These are phyloP conservation scores for Anthopleura sola DNA, from an alignment of 64 coral and sea anemone genomes.

Conservation along the genomic window DNA sequence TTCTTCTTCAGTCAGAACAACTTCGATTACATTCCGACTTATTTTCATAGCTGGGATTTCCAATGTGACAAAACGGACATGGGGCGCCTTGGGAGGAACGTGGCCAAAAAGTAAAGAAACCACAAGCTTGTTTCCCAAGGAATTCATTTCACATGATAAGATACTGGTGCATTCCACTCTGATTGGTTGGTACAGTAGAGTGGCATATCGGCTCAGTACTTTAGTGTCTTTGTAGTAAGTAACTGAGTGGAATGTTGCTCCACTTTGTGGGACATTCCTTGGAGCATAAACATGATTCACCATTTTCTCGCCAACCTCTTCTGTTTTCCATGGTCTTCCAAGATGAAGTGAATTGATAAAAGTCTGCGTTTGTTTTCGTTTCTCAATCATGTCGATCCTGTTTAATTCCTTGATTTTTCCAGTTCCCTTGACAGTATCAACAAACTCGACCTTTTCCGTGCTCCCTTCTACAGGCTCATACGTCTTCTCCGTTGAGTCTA, in stretches of 20 bases:
- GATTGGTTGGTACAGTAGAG: slow-evolving; percentile 52
- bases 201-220: slow-evolving; percentile 51
- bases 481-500: slow-evolving; percentile 66
- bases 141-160: slow-evolving; percentile 46
- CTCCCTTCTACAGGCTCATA: slow-evolving; percentile 56
- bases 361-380: slow-evolving; percentile 52
- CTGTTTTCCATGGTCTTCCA: slow-evolving; percentile 67
- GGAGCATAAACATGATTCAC: slow-evolving; percentile 56
- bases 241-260: slow-evolving; percentile 64
- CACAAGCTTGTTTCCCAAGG: slow-evolving; percentile 66
- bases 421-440: slow-evolving; percentile 60
- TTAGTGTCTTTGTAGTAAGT: slow-evolving; percentile 33
- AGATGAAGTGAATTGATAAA: slow-evolving; percentile 63
- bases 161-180: slow-evolving; percentile 45
- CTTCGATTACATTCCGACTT: slow-evolving; percentile 50
- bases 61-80: slow-evolving; percentile 54
- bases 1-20: background rate
- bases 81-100: slow-evolving; percentile 48
- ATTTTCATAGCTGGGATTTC: slow-evolving; percentile 45
- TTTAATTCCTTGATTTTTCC: slow-evolving; percentile 40
- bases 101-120: slow-evolving; percentile 65
- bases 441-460: slow-evolving; percentile 65
- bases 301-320: slow-evolving; percentile 30
- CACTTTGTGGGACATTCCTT: slow-evolving; percentile 68
- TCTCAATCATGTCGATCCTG: slow-evolving; percentile 60